Percentiles rank a stretch among this genome's conserved stretches.
Conservation (phyloP, 2,888 invertebrate genomes). For the Tromatobia lineatoria region DNA sequence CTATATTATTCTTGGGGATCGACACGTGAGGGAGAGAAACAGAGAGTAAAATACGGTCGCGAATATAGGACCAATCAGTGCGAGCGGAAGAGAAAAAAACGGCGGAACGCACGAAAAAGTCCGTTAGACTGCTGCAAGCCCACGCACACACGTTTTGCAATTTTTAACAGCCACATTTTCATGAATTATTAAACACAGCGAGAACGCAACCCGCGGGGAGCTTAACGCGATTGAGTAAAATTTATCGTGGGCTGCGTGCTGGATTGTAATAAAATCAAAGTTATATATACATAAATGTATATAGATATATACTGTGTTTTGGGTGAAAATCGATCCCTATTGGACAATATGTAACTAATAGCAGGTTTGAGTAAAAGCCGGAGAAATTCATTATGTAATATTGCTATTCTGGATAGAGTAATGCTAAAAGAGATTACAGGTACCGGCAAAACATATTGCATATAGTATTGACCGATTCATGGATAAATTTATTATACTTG, state of each 20-base stretch:
- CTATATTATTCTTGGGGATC: slow-evolving; percentile 31
- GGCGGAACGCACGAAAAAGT: slow-evolving; percentile 4
- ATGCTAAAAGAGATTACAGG: neutral
- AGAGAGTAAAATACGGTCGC: slow-evolving; percentile 35
- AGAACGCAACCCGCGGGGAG: slow-evolving; percentile 26
- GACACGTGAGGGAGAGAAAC: slow-evolving; percentile 22
- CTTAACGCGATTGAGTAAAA: slow-evolving; percentile 58
- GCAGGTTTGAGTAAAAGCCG: slow-evolving; percentile 26
- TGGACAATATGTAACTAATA: slow-evolving; percentile 33
- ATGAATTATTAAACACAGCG: slow-evolving; percentile 66
- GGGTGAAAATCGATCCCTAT: slow-evolving; percentile 21
- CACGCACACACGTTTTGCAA: slow-evolving; percentile 61
- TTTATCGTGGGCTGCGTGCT: slow-evolving; percentile 57
- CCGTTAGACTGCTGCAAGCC: slow-evolving; percentile 41
- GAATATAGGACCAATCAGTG: slow-evolving; percentile 12
- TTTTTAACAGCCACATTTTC: slow-evolving; percentile 65
- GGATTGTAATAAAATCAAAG: slow-evolving; percentile 66
- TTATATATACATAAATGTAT: slow-evolving; percentile 42
- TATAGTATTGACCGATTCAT: neutral
- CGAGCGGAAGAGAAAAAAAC: slow-evolving; percentile 20
- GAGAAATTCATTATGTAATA: neutral
- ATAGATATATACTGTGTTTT: neutral
- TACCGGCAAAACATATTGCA: neutral
- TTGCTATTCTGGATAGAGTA: neutral
- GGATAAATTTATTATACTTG: neutral